A percentile compares a stretch with the other conserved stretches of the same genome.
These are phyloP conservation scores for Erythrolamprus reginae DNA, from an alignment of 2,113 vertebrate species.

Conservation along the genomic window DNA sequence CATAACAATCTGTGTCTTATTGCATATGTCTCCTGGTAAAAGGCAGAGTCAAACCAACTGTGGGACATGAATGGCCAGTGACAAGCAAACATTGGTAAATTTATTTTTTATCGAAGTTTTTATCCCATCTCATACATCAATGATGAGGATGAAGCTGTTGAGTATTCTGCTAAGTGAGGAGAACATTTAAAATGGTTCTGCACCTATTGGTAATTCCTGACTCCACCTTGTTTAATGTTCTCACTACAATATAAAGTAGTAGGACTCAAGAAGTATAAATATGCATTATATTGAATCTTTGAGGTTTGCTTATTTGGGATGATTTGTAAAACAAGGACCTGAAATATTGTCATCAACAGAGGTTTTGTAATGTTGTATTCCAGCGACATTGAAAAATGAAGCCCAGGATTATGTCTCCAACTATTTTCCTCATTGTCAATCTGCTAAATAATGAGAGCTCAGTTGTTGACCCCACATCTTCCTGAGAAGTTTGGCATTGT, in stretches of 20 bases:
- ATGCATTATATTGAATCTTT: neutral
- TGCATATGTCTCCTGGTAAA: constrained; percentile 48
- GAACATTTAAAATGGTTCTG: constrained; percentile 22
- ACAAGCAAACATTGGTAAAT: constrained; percentile 4
- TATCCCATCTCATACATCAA: neutral
- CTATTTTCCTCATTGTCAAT: neutral
- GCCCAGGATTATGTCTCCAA: neutral
- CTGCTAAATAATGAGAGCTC: neutral
- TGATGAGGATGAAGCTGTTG: neutral
- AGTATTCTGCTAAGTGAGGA: neutral
- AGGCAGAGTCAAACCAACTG: constrained; percentile 33
- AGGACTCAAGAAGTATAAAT: neutral
- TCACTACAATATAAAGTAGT: neutral
- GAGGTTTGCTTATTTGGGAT: neutral
- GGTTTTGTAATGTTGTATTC: neutral
- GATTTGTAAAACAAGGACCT: neutral
- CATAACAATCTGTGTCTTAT: constrained; percentile 53
- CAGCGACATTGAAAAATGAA: neutral
- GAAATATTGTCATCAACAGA: neutral
- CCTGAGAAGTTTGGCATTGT: neutral
- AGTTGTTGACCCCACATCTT: neutral
- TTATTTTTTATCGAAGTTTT: constrained; percentile 32
- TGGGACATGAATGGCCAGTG: neutral
- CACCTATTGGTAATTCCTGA: constrained; percentile 7
- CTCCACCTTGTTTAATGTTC: neutral